Percentiles rank a stretch among this genome's conserved stretches.
Evolutionary conservation across 2,797 vertebrate species (phyloP).

Genomic region (Melanotaenia maccullochi): DNA sequence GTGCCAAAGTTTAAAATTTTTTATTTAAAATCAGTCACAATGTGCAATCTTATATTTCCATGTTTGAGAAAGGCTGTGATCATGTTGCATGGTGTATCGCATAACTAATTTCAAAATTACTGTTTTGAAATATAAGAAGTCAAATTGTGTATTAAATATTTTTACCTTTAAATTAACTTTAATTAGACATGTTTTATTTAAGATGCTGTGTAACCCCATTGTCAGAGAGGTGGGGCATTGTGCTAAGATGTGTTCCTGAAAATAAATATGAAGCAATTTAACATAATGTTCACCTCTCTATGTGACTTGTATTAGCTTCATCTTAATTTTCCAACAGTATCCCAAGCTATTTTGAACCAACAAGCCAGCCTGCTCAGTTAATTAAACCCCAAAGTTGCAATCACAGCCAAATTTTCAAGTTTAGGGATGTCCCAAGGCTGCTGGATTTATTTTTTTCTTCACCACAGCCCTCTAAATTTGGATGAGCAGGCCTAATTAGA

Average conservation of each 20-base stretch:
- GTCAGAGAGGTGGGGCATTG: constrained; percentile 14
- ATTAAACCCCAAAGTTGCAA: constrained; percentile 72
- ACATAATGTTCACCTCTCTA: constrained; percentile 26
- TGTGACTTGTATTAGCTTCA: constrained; percentile 54
- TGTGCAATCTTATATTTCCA: background rate
- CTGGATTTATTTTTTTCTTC: constrained; percentile 47
- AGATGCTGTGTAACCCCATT: constrained; percentile 7
- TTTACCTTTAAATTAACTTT: background rate
- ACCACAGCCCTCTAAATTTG: constrained; percentile 70
- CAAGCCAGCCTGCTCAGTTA: constrained; percentile 63
- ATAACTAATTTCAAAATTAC: background rate
- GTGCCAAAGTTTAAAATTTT: background rate
- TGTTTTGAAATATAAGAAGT: background rate
- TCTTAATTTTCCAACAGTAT: constrained; percentile 46
- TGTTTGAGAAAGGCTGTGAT: background rate
- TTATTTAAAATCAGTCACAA: background rate
- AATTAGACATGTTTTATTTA: background rate
- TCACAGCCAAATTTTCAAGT: constrained; percentile 63
- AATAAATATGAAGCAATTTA: constrained; percentile 26
- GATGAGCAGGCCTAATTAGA: constrained; percentile 72
- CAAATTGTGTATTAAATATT: background rate
- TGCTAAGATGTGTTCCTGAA: constrained; percentile 8
- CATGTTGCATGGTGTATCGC: background rate
- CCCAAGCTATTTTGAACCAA: constrained; percentile 60
- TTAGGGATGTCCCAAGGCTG: constrained; percentile 66